A percentile compares a stretch with the other conserved stretches of the same genome.
These are phyloP conservation scores for Cybosia mesomella DNA, from an alignment of 2,888 invertebrate species.

Conservation along the genomic window DNA sequence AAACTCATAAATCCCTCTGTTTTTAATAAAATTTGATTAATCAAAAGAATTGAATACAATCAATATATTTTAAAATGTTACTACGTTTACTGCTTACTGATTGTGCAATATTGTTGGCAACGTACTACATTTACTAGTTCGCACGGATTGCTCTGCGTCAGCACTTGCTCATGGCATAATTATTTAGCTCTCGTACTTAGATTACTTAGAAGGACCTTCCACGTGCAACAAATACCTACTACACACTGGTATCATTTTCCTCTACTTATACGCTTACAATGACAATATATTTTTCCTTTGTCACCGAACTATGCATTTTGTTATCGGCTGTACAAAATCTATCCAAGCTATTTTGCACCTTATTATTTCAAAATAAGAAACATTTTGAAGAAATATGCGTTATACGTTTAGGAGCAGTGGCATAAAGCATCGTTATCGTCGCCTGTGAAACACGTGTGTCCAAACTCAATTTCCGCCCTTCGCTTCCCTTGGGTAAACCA, in stretches of 20 bases:
- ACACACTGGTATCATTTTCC: constrained; percentile 70
- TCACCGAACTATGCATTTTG: constrained; percentile 56
- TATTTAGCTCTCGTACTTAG: constrained; percentile 53
- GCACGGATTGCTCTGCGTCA: constrained; percentile 51
- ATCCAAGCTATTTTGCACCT: constrained; percentile 37
- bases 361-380: constrained; percentile 38
- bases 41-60: not conserved
- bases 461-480: constrained; percentile 79
- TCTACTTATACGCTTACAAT: constrained; percentile 64
- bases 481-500: constrained; percentile 72
- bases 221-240: constrained; percentile 63
- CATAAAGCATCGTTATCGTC: constrained; percentile 69
- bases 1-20: no score
- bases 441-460: constrained; percentile 79
- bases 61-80: not conserved
- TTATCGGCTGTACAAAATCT: constrained; percentile 41
- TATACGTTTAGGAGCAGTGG: constrained; percentile 51
- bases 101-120: constrained; percentile 59
- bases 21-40: not conserved
- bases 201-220: constrained; percentile 72
- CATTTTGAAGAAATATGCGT: constrained; percentile 27
- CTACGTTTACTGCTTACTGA: constrained; percentile 35
- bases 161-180: constrained; percentile 55
- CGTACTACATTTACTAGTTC: constrained; percentile 53
- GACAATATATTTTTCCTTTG: constrained; percentile 66